Base-by-base conservation (phyloP, 2,797 vertebrate species). In the Pangasius djambal region DNA sequence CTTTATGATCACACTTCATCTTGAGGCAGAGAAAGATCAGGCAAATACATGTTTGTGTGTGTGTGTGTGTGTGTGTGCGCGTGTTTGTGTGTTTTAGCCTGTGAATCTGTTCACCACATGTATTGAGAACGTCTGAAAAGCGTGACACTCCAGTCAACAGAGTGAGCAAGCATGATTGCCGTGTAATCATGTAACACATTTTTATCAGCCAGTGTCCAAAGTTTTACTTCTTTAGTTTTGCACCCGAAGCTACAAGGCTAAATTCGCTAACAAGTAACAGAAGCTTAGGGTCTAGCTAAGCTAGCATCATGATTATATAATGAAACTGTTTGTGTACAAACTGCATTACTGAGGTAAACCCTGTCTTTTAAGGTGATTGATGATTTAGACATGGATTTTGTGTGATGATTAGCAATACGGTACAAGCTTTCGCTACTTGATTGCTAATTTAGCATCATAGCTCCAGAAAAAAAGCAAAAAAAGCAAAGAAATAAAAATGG, bases 131-230 rank as follows among this genome's bases (percentile, higher is more conserved):
- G 55, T 87, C 86, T 86, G 44, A 40, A 88, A 88, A 84, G 25
- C 48, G 72, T 34, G 78, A 75, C 74, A 50, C 61, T 10, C 44
- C 72, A 70, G 89, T 85, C 86, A 87, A 79, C 63, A 6, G 78
- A 65, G 75, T 75, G 74, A 86, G 61, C 50, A 72, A 88, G 78
- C 75, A 61, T 79, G 67, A 85, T 77, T 83, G 67, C 85, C 86
- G 85, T 90, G 87, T 86, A 84, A 69, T 89, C 87, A 52, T 85
- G 79, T 87, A 61, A 25, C 88, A 57, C 74, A 15, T 78, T 88
- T 75, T 88, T 55, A 79, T 79, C 31, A 22, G 31, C 31, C 55
- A 61, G 55, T 25, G 55, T 61, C 20, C 4, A 1, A 61, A 40
- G 2, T 82, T 40, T 48, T 37, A 15, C 34, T 61, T 3, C 9